Evolutionary conservation across 2,888 invertebrate genomes (phyloP), one percentile per base, ranked within the genome.

Genomic region (Syrphus vitripennis): DNA sequence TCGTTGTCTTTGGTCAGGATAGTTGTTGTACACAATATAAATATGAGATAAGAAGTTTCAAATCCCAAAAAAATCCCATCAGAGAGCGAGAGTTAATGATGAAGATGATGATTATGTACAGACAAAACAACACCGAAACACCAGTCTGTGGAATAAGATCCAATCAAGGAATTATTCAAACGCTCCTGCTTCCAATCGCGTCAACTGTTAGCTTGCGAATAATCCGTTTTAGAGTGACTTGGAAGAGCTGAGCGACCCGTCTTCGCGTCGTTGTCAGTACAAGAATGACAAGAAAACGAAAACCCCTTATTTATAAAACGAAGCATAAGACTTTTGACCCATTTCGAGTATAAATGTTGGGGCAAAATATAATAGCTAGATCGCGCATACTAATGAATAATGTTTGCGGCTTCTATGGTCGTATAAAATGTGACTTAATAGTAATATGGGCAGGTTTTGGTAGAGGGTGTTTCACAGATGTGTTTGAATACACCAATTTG

Each of bases 141-240:
- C n/a, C 10, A 63, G 42, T 10, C 14, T 63, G 4, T 37, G 14
- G 9, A 37, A 57, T 24, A 63, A 63, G 16, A 42, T 12, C 26
- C 10, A 63, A 6, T 21, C 53, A 57, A 74, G 76, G 81, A 81
- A 87, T 67, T 57, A 29, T 67, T 50, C 65, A 76, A 84, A 63
- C 78, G 78, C 89, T 83, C 42, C 76, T 89, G 89, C 91, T 90
- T 90, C 91, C 91, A 91, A 91, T 90, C 92, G 90, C 92, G 91
- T 89, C 92, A 90, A 92, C 90, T 90, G 91, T 90, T 90, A 89
- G 90, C 90, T 91, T 92, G 92, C 91, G 91, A 92, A 92, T 92
- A 92, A 92, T 89, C 89, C 88, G 88, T 88, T 88, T 79, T 88
- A 80, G 79, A 88, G 87, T 88, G 63, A 82, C 55, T 86, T 82